These are phyloP conservation scores for human (Homo sapiens) DNA, from an alignment of 2,113 vertebrate genomes.

Conservation along the genomic window GRCh38 chrX:28155001-28155500, in stretches of 20 bases:
- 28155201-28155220: neutral
- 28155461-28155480: neutral
- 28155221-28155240: constrained; percentile 2
- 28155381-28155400: neutral
- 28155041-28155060: neutral
- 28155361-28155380: neutral
- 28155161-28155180: neutral
- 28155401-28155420: neutral
- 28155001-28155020: neutral
- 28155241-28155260: neutral
- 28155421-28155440: constrained; percentile 32
- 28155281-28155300: neutral
- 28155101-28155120: neutral
- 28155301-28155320: neutral
- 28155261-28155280: constrained; percentile 21
- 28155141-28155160: neutral
- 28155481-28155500: neutral
- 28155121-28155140: neutral
- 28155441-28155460: neutral
- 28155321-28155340: neutral
- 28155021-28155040: neutral
- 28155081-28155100: neutral
- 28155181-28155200: neutral
- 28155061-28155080: neutral
- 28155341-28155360: constrained; percentile 8